Base-by-base conservation (phyloP, 1,140 invertebrate genomes). In the Oryzaephilus surinamensis region DNA sequence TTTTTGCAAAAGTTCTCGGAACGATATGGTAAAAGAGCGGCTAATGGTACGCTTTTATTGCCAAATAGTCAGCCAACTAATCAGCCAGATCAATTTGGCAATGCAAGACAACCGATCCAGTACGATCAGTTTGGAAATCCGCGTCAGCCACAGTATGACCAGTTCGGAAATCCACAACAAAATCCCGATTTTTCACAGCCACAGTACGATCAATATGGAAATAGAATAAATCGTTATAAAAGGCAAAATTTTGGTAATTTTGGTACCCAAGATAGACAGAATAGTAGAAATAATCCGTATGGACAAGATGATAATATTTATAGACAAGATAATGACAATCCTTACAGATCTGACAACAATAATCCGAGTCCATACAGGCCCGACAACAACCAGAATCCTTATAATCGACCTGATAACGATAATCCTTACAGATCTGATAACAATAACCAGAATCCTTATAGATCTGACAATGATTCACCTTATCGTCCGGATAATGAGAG, bases 1-100 rank as follows among this genome's bases (percentile, higher is more conserved):
- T 79, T 77, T 50, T 57, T 77, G 2, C 54, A 68, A 29, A 72
- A 65, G 51, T 66, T 73, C 17, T 59, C 67, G 14, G 51, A 67
- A 32, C 39, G 74, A 16, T 69, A 77, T n/a, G n/a, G n/a, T n/a
- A 43, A 19, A 32, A 32, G 29, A 33, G 23, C 13, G 34, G 21
- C 14, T 24, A 38, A 7, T 38, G 30, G 15, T 7, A 23, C n/a
- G n/a, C n/a, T n/a, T n/a, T n/a, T n/a, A n/a, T n/a, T n/a, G n/a
- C n/a, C 3, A n/a, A n/a, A n/a, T n/a, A n/a, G n/a, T n/a, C n/a
- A n/a, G n/a, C n/a, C n/a, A n/a, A n/a, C n/a, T n/a, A n/a, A n/a
- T n/a, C n/a, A n/a, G n/a, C n/a, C n/a, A n/a, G n/a, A n/a, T n/a
- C n/a, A n/a, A n/a, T n/a, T n/a, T n/a, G n/a, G n/a, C n/a, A n/a